A percentile compares a stretch with the other conserved stretches of the same genome.
Evolutionary conservation across 1,140 invertebrate genomes (phyloP).

Genomic region (Panonychus citri): DNA sequence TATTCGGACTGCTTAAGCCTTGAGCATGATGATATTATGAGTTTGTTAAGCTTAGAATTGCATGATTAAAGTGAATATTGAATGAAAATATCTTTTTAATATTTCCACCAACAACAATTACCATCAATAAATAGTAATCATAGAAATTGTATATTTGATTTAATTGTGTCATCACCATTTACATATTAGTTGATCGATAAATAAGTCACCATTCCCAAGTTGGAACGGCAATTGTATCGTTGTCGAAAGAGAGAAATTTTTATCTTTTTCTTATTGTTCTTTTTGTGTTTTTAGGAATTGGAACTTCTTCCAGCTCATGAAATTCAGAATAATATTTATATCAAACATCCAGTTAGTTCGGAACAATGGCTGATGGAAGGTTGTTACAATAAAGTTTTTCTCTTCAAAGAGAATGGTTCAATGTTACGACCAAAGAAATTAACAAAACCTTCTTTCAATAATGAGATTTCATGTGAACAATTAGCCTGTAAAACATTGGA

Average conservation of each 20-base stretch:
- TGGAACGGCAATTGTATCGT: too few species aligned
- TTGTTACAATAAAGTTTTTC: constrained; percentile 86
- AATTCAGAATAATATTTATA: constrained; percentile 79
- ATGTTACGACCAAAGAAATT: constrained; percentile 83
- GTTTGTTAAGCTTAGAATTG: too few species aligned
- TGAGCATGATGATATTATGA: too few species aligned
- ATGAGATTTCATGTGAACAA: constrained; percentile 57
- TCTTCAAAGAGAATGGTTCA: constrained; percentile 74
- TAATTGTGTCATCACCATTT: background rate
- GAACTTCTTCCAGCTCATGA: constrained; percentile 79
- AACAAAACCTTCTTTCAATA: constrained; percentile 62
- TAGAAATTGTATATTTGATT: too few species aligned
- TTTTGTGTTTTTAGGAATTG: constrained; percentile 35
- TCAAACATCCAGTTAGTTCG: constrained; percentile 74
- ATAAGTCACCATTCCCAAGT: background rate
- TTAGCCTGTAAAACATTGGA: constrained; percentile 78
- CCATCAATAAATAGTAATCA: too few species aligned
- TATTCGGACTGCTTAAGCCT: too few species aligned
- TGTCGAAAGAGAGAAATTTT: too few species aligned
- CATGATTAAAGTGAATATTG: too few species aligned
- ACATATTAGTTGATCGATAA: background rate
- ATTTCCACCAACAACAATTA: too few species aligned
- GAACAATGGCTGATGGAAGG: constrained; percentile 99
- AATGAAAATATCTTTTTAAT: too few species aligned
- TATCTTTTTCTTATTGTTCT: background rate